phyloP scores from a whole-genome alignment of 1,140 invertebrate species.

The Chrysomallon squamiferum region DNA sequence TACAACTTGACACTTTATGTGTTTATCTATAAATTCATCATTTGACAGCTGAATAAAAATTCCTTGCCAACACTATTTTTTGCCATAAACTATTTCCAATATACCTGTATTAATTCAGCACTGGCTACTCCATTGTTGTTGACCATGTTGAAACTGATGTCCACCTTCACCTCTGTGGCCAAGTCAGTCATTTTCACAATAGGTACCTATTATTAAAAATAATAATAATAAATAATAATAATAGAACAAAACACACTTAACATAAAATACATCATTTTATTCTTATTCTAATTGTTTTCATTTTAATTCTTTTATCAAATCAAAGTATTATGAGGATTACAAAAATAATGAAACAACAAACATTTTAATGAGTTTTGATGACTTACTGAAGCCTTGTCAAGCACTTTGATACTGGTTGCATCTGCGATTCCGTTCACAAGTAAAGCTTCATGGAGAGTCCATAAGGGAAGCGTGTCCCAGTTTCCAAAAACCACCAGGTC shows the following conservation, averaged over 20 bases:
- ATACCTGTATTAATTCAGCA: conserved; percentile 88
- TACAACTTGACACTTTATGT: too few relatives aligned
- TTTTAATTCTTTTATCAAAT: too few relatives aligned
- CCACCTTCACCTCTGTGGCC: conserved; percentile 90
- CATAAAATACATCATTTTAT: conserved; percentile 1
- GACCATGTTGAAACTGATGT: conserved; percentile 98
- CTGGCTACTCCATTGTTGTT: conserved; percentile 71
- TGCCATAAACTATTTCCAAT: too few relatives aligned
- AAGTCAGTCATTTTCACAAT: conserved; percentile 98
- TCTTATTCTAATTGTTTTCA: not conserved
- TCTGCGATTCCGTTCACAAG: conserved; percentile 87
- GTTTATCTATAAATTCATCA: too few relatives aligned
- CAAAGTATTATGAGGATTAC: too few relatives aligned
- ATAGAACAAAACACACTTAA: too few relatives aligned
- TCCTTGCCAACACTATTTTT: too few relatives aligned
- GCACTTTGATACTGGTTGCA: conserved; percentile 87
- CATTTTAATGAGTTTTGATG: too few relatives aligned
- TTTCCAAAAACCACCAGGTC: conserved; percentile 96
- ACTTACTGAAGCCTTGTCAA: conserved; percentile 92
- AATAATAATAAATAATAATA: too few relatives aligned
- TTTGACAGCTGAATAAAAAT: too few relatives aligned
- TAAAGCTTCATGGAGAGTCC: conserved; percentile 88
- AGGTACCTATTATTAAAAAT: conserved; percentile 72
- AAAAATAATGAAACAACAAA: too few relatives aligned
- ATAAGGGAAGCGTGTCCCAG: conserved; percentile 86